Conservation (phyloP, 1,140 invertebrate genomes). For the Brachionus manjavacas region DNA sequence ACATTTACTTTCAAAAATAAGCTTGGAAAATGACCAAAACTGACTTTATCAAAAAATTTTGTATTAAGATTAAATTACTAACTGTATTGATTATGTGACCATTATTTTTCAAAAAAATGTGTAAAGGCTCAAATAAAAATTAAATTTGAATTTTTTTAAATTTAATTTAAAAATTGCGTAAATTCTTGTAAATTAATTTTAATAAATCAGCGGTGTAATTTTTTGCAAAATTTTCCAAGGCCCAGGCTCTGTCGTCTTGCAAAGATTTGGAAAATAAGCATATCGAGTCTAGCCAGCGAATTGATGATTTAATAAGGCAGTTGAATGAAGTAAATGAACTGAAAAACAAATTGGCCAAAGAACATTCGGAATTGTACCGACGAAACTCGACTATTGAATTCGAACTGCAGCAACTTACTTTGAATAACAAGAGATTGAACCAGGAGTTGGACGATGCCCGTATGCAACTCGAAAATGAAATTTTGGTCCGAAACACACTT, state of each 20-base stretch:
- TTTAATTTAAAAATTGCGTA: too few relatives aligned
- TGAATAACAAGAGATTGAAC: background rate
- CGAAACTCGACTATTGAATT: constrained; percentile 24
- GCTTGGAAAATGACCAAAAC: too few relatives aligned
- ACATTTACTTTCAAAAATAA: too few relatives aligned
- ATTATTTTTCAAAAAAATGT: too few relatives aligned
- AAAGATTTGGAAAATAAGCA: constrained; percentile 18
- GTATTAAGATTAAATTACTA: too few relatives aligned
- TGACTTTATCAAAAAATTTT: too few relatives aligned
- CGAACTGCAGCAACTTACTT: constrained; percentile 13
- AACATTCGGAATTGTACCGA: constrained; percentile 23
- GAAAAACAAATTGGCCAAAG: constrained; percentile 3
- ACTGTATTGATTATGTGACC: too few relatives aligned
- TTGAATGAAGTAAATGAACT: constrained; percentile 28
- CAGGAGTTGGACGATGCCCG: constrained; percentile 37
- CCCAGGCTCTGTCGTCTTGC: background rate
- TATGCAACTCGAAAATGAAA: constrained; percentile 34
- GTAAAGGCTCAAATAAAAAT: too few relatives aligned
- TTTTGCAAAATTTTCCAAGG: background rate
- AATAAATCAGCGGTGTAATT: too few relatives aligned
- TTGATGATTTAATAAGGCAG: constrained; percentile 31
- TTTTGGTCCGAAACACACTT: constrained; percentile 10
- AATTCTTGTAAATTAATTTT: too few relatives aligned
- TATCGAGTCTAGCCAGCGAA: background rate
- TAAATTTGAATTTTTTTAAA: too few relatives aligned